Conservation (phyloP, 2,797 vertebrate genomes). For the Oreonectes daqikongensis region DNA sequence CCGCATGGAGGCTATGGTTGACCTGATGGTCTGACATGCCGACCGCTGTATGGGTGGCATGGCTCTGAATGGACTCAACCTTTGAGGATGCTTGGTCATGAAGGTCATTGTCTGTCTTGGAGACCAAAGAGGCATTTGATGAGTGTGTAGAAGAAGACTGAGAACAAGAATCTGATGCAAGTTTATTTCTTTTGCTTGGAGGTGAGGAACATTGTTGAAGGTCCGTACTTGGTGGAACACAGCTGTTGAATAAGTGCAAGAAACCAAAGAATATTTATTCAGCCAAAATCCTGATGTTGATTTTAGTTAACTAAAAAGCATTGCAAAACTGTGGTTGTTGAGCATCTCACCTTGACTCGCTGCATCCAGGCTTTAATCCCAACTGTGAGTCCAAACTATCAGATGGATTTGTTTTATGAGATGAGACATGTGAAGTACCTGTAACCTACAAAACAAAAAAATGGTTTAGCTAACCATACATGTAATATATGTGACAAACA, state of each 20-base stretch:
- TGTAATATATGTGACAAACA: background rate
- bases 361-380: conserved; percentile 1
- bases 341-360: conserved; percentile 39
- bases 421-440: conserved; percentile 37
- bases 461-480: background rate
- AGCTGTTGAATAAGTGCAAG: conserved; percentile 24
- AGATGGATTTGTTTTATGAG: conserved; percentile 24
- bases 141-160: conserved; percentile 13
- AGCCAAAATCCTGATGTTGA: background rate
- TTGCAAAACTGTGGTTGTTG: background rate
- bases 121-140: background rate
- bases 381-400: conserved; percentile 19
- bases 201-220: conserved; percentile 1
- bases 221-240: conserved; percentile 29
- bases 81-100: conserved; percentile 58
- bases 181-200: conserved; percentile 24
- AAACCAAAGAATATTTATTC: background rate
- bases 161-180: conserved; percentile 10
- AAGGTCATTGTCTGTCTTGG: conserved; percentile 49
- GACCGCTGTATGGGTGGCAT: conserved; percentile 15
- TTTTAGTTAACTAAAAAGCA: background rate
- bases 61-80: conserved; percentile 31
- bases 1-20: conserved; percentile 10
- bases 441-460: conserved; percentile 32
- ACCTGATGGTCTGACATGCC: conserved; percentile 2